These are phyloP conservation scores for Orgyia antiqua DNA, from an alignment of 2,888 invertebrate species.

Conservation along the genomic window DNA sequence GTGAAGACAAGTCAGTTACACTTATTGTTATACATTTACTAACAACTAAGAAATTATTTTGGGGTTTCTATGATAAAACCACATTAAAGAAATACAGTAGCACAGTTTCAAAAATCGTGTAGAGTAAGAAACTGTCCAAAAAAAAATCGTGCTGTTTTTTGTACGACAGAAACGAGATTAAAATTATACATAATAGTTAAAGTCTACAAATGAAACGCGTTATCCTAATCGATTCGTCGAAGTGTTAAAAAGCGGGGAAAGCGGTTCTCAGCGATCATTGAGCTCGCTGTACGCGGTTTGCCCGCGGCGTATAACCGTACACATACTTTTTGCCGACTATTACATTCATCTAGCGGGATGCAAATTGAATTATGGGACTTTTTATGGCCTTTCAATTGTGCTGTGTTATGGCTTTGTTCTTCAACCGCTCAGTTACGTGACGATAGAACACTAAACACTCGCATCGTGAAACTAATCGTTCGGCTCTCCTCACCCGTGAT, in stretches of 20 bases:
- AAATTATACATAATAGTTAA: slow-evolving; percentile 38
- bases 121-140: too few species aligned
- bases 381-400: slow-evolving; percentile 71
- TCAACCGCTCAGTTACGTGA: slow-evolving; percentile 65
- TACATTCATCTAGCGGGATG: slow-evolving; percentile 73
- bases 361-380: slow-evolving; percentile 78
- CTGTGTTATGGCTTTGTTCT: slow-evolving; percentile 67
- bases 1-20: too few species aligned
- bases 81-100: too few species aligned
- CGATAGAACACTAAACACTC: slow-evolving; percentile 67
- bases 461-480: slow-evolving; percentile 54
- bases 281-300: slow-evolving; percentile 39
- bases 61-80: too few species aligned
- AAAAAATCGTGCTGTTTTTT: too few species aligned
- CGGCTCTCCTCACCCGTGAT: slow-evolving; percentile 46
- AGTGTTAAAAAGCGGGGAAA: slow-evolving; percentile 75
- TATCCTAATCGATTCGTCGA: slow-evolving; percentile 68
- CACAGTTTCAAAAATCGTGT: too few species aligned
- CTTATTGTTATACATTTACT: too few species aligned
- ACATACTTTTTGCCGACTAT: slow-evolving; percentile 55
- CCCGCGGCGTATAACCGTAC: slow-evolving; percentile 60
- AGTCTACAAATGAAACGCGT: slow-evolving; percentile 50
- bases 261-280: slow-evolving; percentile 56
- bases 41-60: too few species aligned
- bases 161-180: slow-evolving; percentile 17